Evolutionary conservation across 1,140 invertebrate genomes (phyloP), one percentile per base, ranked within the genome.

Genomic region (Drosophila elegans): DNA sequence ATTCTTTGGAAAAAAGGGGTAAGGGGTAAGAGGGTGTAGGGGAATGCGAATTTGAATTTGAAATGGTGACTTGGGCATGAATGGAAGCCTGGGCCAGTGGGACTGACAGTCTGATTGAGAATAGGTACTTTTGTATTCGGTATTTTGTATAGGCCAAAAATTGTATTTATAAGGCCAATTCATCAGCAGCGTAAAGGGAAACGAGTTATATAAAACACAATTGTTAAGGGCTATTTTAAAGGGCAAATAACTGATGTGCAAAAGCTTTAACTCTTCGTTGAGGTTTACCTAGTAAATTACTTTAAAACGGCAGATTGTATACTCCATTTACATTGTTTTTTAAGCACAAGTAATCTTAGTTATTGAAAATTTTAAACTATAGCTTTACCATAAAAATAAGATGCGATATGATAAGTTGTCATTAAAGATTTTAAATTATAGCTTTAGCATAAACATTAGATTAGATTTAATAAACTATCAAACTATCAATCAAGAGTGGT

Each of bases 1-100:
- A 34, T 25, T 32, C 32, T n/a, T 4, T 7, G 29, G 13, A n/a
- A 7, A 4, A 12, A 21, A 39, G 16, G 16, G 63, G 13, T 44
- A 13, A 27, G 46, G 27, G n/a, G n/a, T n/a, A n/a, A n/a, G n/a
- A n/a, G n/a, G n/a, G n/a, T n/a, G n/a, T n/a, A n/a, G n/a, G n/a
- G n/a, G n/a, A n/a, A n/a, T n/a, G n/a, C n/a, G 45, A 64, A 59
- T 59, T 54, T 61, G 13, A 68, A 68, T 66, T 68, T 29, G 61
- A 67, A 68, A 67, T 44, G 61, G 29, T 67, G 61, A 63, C 38
- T 53, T 53, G 46, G 67, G 48, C 64, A 42, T 67, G 60, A 63
- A 63, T 63, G 60, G 53, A 25, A n/a, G 52, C 27, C 41, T 34
- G 56, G 60, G 56, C 16, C 56, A 27, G 6, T 48, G 44, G 16